Base-by-base conservation (phyloP, 2,797 vertebrate genomes). In the Salmo trutta region DNA sequence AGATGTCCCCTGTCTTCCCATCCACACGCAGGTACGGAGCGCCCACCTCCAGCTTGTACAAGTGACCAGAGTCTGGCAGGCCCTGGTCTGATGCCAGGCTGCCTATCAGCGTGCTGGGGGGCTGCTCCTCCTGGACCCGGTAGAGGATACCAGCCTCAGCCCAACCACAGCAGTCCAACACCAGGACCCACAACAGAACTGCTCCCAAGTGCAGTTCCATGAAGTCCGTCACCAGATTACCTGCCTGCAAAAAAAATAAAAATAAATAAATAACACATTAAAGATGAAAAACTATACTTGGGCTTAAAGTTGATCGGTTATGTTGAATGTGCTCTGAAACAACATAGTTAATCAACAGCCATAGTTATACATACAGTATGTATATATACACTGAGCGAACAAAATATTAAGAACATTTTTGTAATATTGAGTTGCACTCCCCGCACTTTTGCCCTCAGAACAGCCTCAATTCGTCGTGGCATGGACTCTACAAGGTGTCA, bases 21-120 rank as follows among this genome's bases (percentile, higher is more conserved):
- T 99, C 97, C 76, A 99, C 98, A 41, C 98, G 95, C 56, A 99
- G 94, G 86, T 97, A 98, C 0, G 98, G 98, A 81, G 95, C 81
- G 41, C 98, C 98, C 81, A 99, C 95, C 88, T 99, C 98, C 81
- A 99, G 92, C 92, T 99, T 99, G 93, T 99, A 99, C 71, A 99
- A 95, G 83, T 99, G 98, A 75, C 97, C 97, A 7, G 96, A 95
- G 0, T 98, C 97, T 0, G 97, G 98, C 68, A 99, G 94, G 68
- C 98, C 98, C 0, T 98, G 97, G 92, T 99, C 98, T 0, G 97
- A 95, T 1, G 98, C 98, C 84, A 99, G 92, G 92, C 98, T 99
- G 70, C 98, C 98, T 72, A 99, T 99, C 67, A 98, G 95, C 4
- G 96, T 96, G 91, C 98, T 98, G 53, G 98, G 97, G 0, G 98